Evolutionary conservation across 2,113 vertebrate species (phyloP).

Genomic region (Callipepla squamata): DNA sequence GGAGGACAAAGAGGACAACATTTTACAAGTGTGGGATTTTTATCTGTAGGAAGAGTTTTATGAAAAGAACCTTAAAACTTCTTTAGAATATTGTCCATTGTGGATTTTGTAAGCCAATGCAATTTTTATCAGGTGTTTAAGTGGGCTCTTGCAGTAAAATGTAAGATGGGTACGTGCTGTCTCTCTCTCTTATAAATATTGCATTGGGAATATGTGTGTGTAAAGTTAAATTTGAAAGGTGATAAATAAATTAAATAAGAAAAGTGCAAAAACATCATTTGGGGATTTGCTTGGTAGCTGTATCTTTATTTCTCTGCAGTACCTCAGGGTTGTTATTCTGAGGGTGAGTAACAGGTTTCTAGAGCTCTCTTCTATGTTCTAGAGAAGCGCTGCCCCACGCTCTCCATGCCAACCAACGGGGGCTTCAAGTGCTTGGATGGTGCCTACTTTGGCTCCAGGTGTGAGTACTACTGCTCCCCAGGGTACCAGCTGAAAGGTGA

Average conservation of each 20-base stretch:
- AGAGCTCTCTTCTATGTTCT: constrained; percentile 15
- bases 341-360: background rate
- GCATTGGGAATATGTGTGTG: background rate
- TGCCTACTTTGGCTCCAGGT: constrained; percentile 94
- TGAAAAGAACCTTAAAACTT: background rate
- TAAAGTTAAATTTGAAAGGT: background rate
- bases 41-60: background rate
- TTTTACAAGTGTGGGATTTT: background rate
- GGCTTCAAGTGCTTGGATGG: constrained; percentile 94
- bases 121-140: background rate
- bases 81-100: background rate
- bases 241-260: background rate
- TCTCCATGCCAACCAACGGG: constrained; percentile 88
- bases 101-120: background rate
- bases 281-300: background rate
- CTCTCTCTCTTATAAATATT: background rate
- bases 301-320: background rate
- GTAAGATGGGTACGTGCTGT: background rate
- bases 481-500: constrained; percentile 92
- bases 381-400: constrained; percentile 92
- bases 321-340: fast-evolving
- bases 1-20: background rate
- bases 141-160: background rate
- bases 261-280: background rate
- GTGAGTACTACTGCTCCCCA: constrained; percentile 92